Conservation (phyloP, 2,797 vertebrate species). For the Hipposideros larvatus region DNA sequence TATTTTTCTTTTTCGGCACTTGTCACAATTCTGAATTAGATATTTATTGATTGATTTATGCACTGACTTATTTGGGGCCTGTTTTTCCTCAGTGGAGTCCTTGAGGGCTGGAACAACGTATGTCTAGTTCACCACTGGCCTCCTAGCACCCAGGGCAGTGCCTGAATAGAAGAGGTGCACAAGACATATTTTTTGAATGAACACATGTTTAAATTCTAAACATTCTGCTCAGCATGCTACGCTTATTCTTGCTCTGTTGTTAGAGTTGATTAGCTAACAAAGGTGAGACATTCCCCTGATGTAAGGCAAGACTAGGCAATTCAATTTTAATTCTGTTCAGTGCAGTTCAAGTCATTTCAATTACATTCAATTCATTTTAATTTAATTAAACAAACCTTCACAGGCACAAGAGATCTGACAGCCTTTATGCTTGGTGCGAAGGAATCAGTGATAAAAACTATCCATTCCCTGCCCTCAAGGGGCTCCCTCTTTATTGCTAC, state of each 20-base stretch:
- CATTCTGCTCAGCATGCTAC: neutral
- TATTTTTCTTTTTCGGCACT: neutral
- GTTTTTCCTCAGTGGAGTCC: neutral
- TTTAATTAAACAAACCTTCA: conserved; percentile 71
- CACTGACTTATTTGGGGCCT: neutral
- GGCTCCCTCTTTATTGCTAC: neutral
- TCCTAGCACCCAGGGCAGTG: neutral
- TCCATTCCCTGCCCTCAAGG: neutral
- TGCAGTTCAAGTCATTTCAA: conserved; percentile 54
- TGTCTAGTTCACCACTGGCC: neutral
- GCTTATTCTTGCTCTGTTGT: conserved; percentile 14
- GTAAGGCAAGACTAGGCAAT: conserved; percentile 54
- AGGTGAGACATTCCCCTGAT: conserved; percentile 64
- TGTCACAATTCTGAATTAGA: neutral
- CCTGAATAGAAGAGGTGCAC: neutral
- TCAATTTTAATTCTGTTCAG: conserved; percentile 66
- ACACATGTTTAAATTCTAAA: conserved; percentile 42
- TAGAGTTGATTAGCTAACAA: conserved; percentile 69
- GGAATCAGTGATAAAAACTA: neutral
- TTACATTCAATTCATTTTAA: conserved; percentile 76
- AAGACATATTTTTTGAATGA: neutral
- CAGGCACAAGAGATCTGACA: conserved; percentile 33
- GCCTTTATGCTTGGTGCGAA: neutral
- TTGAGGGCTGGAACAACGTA: neutral
- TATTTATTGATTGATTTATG: neutral